Base-by-base conservation (phyloP, 1,140 invertebrate species). In the Drosophila biarmipes region DNA sequence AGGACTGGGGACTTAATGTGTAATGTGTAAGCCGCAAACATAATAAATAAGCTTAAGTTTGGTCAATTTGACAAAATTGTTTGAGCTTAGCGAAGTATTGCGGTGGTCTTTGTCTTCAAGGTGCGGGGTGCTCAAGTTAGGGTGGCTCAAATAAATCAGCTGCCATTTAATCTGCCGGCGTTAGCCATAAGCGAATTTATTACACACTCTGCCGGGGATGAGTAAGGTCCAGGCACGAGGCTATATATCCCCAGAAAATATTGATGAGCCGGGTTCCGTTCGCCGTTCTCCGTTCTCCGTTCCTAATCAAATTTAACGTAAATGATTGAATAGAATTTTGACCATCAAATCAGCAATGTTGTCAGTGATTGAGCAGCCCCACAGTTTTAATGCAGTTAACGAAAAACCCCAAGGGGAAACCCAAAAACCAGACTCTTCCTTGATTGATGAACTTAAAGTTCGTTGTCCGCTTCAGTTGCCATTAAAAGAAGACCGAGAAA, bases 31-130 rank as follows among this genome's bases (percentile, higher is more conserved):
- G 79, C 82, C 78, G 75, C 84, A 89, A 87, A 89, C 79, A 87
- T 89, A 89, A 87, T 87, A 87, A 87, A 87, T 87, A 87, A 89
- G 82, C 82, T 87, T 87, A 82, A 89, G 78, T 89, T 89, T 89
- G 82, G 82, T 89, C 82, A 89, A 87, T 87, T 87, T 87, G 82
- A 87, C 82, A 87, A 87, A 89, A 87, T 89, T 87, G 84, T 82
- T 89, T 82, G 75, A 89, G 84, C 82, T 82, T 69, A 77, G 54
- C 63, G 62, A 69, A 85, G 67, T 75, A 61, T 66, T 61, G 56
- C 42, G 43, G 31, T 24, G 52, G 7, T 31, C 8, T 31, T 2
- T 2, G 59, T 29, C 24, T 29, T 12, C 31, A 66, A 66, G 62
- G 55, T 66, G 61, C 17, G 27, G 42, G 27, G 14, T 17, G 14